Evolutionary conservation across 2,113 vertebrate species (phyloP).

Genomic region (Asarcornis scutulata): DNA sequence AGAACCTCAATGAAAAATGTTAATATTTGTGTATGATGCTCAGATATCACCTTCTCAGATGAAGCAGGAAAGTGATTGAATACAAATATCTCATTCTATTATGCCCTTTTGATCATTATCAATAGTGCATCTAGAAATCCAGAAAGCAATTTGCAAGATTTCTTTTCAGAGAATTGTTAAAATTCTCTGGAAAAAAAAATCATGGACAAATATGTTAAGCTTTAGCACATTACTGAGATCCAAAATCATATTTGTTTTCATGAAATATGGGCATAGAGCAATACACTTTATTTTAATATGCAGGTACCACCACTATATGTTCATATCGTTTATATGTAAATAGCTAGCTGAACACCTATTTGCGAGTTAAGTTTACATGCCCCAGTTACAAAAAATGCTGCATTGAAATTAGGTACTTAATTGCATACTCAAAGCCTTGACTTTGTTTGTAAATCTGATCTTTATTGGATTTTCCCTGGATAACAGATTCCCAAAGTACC

Average conservation of each 20-base stretch:
- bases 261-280: not conserved
- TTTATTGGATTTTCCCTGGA: not conserved
- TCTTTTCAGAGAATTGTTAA: not conserved
- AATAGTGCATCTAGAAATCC: not conserved
- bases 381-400: not conserved
- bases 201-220: not conserved
- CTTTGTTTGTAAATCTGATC: conserved; percentile 10
- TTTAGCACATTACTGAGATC: not conserved
- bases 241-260: accelerated
- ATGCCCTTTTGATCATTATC: not conserved
- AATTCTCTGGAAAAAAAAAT: not conserved
- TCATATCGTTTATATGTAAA: not conserved
- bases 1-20: not conserved
- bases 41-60: not conserved
- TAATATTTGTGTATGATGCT: not conserved
- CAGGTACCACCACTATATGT: not conserved
- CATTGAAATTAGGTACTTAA: not conserved
- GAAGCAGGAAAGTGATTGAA: not conserved
- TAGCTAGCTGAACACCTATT: not conserved
- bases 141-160: not conserved
- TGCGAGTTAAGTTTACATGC: not conserved
- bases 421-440: not conserved
- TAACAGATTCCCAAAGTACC: not conserved
- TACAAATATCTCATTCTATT: not conserved
- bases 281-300: not conserved